Conservation (phyloP, 2,888 invertebrate genomes). For the Antheraea assamensis region DNA sequence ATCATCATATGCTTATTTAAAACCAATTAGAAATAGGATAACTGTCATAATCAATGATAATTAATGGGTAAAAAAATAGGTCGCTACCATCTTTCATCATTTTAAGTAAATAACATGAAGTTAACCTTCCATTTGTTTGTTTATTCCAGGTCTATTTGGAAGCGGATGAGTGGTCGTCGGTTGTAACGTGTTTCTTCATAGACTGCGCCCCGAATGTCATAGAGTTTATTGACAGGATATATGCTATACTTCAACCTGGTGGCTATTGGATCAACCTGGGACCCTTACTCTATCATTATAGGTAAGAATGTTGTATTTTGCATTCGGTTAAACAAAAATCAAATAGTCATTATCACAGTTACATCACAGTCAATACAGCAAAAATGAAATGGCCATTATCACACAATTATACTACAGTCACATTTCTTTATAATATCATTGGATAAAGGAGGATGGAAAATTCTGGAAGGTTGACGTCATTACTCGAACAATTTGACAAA, state of each 20-base stretch:
- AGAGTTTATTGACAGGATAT: constrained; percentile 96
- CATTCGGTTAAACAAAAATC: neutral
- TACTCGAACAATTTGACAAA: no score
- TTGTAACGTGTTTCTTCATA: constrained; percentile 98
- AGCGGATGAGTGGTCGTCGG: constrained; percentile 91
- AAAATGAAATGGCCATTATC: neutral
- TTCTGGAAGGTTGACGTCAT: no score
- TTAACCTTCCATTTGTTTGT: neutral
- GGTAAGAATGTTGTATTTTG: constrained; percentile 46
- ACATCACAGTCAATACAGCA: no score
- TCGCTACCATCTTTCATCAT: no score
- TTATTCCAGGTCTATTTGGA: constrained; percentile 84
- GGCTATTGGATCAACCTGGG: constrained; percentile 95
- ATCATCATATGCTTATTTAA: no score
- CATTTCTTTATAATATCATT: no score
- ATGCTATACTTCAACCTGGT: constrained; percentile 93
- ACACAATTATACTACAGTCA: no score
- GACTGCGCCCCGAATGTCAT: constrained; percentile 99
- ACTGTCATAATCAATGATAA: no score
- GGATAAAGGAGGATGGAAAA: no score
- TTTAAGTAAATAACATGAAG: neutral
- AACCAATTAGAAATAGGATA: no score
- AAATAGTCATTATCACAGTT: no score
- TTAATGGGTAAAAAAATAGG: no score
- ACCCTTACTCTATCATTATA: constrained; percentile 95